Evolutionary conservation across 2,888 invertebrate genomes (phyloP).

Genomic region (Agrypnus murinus): DNA sequence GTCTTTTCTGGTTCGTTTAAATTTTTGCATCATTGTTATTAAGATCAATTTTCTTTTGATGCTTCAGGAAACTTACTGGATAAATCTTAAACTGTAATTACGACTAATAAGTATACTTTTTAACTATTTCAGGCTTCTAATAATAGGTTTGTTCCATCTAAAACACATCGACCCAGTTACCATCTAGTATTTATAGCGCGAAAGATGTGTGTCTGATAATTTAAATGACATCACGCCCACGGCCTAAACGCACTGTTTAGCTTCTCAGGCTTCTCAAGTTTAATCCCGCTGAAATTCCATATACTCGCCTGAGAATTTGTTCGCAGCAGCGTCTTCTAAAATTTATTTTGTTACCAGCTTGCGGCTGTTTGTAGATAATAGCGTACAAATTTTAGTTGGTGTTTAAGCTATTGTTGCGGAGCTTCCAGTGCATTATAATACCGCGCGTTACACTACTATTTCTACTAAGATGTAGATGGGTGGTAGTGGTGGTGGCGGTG

Average conservation of each 20-base stretch:
- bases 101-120: too few relatives aligned
- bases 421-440: slow-evolving; percentile 22
- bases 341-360: slow-evolving; percentile 41
- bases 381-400: slow-evolving; percentile 33
- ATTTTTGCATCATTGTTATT: too few relatives aligned
- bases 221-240: slow-evolving; percentile 22
- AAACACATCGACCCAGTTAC: too few relatives aligned
- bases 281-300: slow-evolving; percentile 33
- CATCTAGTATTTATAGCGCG: slow-evolving; percentile 14
- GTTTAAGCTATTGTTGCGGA: slow-evolving; percentile 34
- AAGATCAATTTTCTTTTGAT: too few relatives aligned
- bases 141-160: too few relatives aligned
- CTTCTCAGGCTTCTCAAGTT: slow-evolving; percentile 23
- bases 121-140: too few relatives aligned
- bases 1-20: too few relatives aligned
- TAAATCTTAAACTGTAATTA: too few relatives aligned
- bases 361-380: slow-evolving; percentile 36
- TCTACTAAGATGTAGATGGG: too few relatives aligned
- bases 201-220: slow-evolving; percentile 27
- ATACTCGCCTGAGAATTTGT: slow-evolving; percentile 31
- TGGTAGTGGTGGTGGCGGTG: background rate
- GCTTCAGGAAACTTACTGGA: too few relatives aligned
- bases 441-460: slow-evolving; percentile 23
- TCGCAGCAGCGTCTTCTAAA: slow-evolving; percentile 37
- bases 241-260: slow-evolving; percentile 31